Evolutionary conservation across 2,888 invertebrate species (phyloP).

Genomic region (Cyaniris semiargus): DNA sequence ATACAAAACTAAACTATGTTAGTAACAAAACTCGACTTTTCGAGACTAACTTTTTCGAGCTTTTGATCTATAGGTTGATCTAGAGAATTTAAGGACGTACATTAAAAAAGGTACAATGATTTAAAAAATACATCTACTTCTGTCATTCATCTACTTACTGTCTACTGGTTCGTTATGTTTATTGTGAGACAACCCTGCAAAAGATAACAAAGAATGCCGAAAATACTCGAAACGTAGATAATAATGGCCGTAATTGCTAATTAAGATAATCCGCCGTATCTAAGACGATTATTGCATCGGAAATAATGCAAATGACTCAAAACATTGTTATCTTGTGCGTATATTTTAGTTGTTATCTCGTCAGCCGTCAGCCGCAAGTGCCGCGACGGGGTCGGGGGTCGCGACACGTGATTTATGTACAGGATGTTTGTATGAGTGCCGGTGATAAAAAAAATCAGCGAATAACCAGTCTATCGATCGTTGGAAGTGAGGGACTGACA

Average conservation of each 20-base stretch:
- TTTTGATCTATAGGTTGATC: not conserved
- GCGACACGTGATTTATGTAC: not conserved
- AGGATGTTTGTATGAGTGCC: not conserved
- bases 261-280: not conserved
- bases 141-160: too few species aligned
- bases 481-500: not conserved
- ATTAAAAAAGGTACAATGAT: too few species aligned
- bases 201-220: too few species aligned
- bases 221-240: too few species aligned
- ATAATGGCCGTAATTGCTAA: not conserved
- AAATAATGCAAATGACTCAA: not conserved
- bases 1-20: not conserved
- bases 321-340: constrained; percentile 1
- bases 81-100: too few species aligned
- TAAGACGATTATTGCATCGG: not conserved
- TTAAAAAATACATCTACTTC: too few species aligned
- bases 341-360: not conserved
- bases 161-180: too few species aligned
- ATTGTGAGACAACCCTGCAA: too few species aligned
- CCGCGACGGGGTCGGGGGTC: not conserved
- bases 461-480: not conserved
- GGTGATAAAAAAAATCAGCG: not conserved
- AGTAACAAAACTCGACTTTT: too few species aligned
- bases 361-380: not conserved
- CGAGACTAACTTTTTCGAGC: not conserved